These are phyloP conservation scores for Callyntrura sp. DNA, from an alignment of 2,888 invertebrate species.

Conservation along the genomic window DNA sequence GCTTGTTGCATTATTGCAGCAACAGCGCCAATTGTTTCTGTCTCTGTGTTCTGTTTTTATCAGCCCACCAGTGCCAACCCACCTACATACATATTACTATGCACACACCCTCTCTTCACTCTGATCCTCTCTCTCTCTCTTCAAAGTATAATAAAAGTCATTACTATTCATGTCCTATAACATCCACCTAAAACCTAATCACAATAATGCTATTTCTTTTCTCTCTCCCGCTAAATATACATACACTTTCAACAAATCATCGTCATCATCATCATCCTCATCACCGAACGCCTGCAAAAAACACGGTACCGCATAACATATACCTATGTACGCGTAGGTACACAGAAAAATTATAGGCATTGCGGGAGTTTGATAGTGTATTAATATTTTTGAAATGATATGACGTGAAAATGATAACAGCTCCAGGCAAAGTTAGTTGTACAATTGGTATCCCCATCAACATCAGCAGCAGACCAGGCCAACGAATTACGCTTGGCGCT, in stretches of 20 bases:
- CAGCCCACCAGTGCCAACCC: constrained; percentile 20
- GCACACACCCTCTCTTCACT: constrained; percentile 9
- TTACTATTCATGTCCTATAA: constrained; percentile 57
- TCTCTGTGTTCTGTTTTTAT: not conserved
- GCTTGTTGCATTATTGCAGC: not conserved
- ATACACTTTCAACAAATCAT: not conserved
- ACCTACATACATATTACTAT: constrained; percentile 16
- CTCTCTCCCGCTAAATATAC: not conserved
- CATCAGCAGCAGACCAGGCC: too few species aligned
- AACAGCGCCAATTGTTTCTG: constrained; percentile 57
- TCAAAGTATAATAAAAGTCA: constrained; percentile 10
- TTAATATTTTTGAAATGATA: not conserved
- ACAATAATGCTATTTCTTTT: constrained; percentile 3
- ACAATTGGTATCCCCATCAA: not conserved
- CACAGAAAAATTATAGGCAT: not conserved
- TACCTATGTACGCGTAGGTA: too few species aligned
- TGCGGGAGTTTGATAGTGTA: not conserved
- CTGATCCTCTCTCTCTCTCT: not conserved
- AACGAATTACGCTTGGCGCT: not conserved
- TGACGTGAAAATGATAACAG: constrained; percentile 52
- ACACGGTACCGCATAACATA: not conserved
- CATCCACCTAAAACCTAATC: constrained; percentile 23
- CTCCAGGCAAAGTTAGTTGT: constrained; percentile 47
- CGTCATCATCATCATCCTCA: not conserved
- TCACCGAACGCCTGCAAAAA: not conserved